Base-by-base conservation (phyloP, 1,140 invertebrate genomes). In the Caenorhabditis remanei region DNA sequence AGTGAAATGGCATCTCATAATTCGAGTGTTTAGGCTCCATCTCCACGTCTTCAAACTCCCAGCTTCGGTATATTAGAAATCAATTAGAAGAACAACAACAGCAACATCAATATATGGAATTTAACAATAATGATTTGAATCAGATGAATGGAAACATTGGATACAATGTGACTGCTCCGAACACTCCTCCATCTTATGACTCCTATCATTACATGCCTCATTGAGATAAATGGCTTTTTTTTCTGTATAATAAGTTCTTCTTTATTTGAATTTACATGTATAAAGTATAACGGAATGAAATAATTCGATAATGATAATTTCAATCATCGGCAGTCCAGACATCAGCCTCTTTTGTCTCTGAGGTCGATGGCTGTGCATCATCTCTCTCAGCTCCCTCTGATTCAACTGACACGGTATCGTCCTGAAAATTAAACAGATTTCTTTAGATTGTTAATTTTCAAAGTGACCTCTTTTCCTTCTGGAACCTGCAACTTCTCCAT, bases 301-400 rank as follows among this genome's bases (percentile, higher is more conserved):
- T 0, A 58, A 58, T 16, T 14, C 8, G 7, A 19, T 8, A 63
- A 32, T 1, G 2, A 63, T 19, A 14, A 9, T n/a, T n/a, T 63
- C 13, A 79, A 14, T 79, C 71, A 79, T 79, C 71, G 7, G 71
- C 71, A 50, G 46, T 50, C 71, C 71, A 79, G 71, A 79, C 71
- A 50, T 79, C 71, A 4, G 71, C 71, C 19, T 79, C 71, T 21
- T 79, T 79, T 7, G 40, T n/a, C 71, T 21, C 46, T 3, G 71
- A 79, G 41, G 71, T 79, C 8, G 71, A 79, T 21, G 71, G 71
- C 21, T 8, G 46, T 13, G 21, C 43, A 4, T 79, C n/a, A 7
- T 79, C 21, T 24, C 24, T 41, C 41, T 65, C 43, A 7, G 5
- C 43, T 79, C 24, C 7, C 14, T 63, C 56, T 19, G 56, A 58